Evolutionary conservation across 2,797 vertebrate species (phyloP).

Genomic region (Sebastes itinus): DNA sequence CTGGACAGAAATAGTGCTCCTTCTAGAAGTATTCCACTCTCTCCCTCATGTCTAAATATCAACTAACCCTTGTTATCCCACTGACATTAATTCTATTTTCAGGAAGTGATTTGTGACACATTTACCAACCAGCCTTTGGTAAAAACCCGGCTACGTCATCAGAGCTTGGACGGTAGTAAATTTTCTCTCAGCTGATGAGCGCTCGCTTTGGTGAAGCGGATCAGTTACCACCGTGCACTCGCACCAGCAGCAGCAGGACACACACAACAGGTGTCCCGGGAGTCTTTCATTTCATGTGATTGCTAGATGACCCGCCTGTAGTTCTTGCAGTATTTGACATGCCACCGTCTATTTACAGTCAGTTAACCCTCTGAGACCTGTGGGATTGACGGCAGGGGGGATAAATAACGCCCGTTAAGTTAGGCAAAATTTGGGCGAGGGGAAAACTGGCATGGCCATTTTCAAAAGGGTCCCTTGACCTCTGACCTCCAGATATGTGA

Average conservation of each 20-base stretch:
- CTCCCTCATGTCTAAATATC: not conserved
- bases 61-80: not conserved
- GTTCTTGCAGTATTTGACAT: not conserved
- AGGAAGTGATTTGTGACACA: not conserved
- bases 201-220: not conserved
- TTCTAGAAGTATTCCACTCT: not conserved
- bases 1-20: slow-evolving; percentile 12
- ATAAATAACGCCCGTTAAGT: too few relatives aligned
- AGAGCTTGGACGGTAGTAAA: not conserved
- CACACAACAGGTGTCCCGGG: not conserved
- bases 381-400: too few relatives aligned
- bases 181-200: not conserved
- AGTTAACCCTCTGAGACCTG: not conserved
- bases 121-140: not conserved
- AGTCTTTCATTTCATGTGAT: not conserved
- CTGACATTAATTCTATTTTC: not conserved
- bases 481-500: too few relatives aligned
- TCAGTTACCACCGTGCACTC: fast-evolving
- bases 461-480: too few relatives aligned
- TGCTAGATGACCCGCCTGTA: not conserved
- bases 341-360: not conserved
- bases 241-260: not conserved
- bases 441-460: too few relatives aligned
- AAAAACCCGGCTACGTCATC: not conserved
- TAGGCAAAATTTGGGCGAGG: too few relatives aligned